Conservation (phyloP, 2,113 vertebrate genomes). For the Chaetorhynchus papuensis region DNA sequence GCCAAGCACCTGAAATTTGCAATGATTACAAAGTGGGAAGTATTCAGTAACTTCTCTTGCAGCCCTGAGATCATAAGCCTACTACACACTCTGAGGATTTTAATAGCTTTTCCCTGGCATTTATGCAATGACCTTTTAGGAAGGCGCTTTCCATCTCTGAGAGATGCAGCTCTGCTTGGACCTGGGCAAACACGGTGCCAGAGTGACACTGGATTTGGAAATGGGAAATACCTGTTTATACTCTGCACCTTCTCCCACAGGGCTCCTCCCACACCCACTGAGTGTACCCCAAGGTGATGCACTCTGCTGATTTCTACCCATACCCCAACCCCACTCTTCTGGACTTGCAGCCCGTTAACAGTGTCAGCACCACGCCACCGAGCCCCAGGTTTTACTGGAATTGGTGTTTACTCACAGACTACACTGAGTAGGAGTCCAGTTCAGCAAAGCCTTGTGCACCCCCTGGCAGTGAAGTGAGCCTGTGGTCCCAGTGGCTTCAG, state of each 20-base stretch:
- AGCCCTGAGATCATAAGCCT: neutral
- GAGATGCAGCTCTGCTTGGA: neutral
- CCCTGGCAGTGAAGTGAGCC: neutral
- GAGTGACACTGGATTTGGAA: neutral
- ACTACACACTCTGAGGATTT: neutral
- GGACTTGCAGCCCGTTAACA: neutral
- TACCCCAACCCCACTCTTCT: neutral
- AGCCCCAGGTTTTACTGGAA: neutral
- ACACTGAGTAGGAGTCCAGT: neutral
- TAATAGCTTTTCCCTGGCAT: neutral
- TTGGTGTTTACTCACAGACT: neutral
- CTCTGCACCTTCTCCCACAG: neutral
- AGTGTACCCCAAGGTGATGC: accelerated
- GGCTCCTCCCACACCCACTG: neutral
- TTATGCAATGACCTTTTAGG: neutral
- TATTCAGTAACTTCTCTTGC: neutral
- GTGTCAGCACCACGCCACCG: accelerated
- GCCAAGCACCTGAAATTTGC: neutral
- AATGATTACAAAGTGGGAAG: neutral
- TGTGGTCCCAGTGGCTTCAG: accelerated
- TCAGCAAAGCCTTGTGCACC: neutral
- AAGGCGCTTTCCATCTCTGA: neutral
- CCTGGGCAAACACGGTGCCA: neutral
- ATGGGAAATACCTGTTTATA: neutral
- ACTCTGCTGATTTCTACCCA: neutral